A percentile compares a stretch with the other conserved stretches of the same genome.
phyloP scores from a whole-genome alignment of 2,797 vertebrate species.

The Ficedula albicollis region DNA sequence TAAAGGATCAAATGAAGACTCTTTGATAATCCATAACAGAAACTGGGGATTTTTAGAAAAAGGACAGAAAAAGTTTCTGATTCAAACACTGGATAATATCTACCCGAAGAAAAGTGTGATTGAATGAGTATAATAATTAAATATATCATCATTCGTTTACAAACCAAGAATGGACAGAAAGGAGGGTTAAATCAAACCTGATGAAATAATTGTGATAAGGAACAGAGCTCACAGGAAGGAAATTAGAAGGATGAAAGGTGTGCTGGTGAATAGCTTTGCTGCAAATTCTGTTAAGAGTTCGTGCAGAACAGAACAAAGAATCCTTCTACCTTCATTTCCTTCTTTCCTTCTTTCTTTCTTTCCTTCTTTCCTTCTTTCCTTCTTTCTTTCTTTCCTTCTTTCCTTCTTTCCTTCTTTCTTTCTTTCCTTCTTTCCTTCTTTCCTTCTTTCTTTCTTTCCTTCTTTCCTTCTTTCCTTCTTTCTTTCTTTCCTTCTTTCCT shows the following conservation, averaged over 20 bases:
- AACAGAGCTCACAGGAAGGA: neutral
- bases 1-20: neutral
- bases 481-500: too few species aligned
- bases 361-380: too few species aligned
- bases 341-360: rapidly evolving
- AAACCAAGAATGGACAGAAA: neutral
- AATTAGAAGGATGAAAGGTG: neutral
- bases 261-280: neutral
- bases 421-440: too few species aligned
- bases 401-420: too few species aligned
- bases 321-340: neutral
- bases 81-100: neutral
- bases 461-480: rapidly evolving
- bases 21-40: neutral
- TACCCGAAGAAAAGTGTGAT: neutral
- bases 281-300: neutral
- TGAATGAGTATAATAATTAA: neutral
- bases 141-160: neutral
- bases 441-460: neutral
- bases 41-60: neutral
- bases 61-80: neutral
- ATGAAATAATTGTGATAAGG: neutral
- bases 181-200: neutral
- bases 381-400: too few species aligned
- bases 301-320: neutral